Evolutionary conservation across 2,797 vertebrate genomes (phyloP).

Genomic region (Epinephelus malabaricus): DNA sequence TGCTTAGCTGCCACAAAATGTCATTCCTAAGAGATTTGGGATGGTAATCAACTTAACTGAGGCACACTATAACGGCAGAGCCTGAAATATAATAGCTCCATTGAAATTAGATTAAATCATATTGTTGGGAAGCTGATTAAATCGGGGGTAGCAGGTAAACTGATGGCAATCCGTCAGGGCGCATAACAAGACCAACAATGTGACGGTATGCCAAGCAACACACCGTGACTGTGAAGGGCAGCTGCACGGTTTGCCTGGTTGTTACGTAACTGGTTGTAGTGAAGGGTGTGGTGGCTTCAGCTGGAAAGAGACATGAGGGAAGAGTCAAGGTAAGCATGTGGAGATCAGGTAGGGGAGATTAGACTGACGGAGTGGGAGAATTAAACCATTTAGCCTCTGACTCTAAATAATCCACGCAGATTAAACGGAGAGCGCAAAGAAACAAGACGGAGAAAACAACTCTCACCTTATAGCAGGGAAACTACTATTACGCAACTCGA

Average conservation of each 20-base stretch:
- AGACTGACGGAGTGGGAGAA: constrained; percentile 29
- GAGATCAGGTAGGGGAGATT: constrained; percentile 60
- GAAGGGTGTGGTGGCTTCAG: constrained; percentile 37
- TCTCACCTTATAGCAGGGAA: neutral
- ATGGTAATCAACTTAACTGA: constrained; percentile 43
- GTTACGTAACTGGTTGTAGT: constrained; percentile 28
- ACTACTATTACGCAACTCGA: neutral
- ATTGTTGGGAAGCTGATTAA: constrained; percentile 51
- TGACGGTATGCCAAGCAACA: constrained; percentile 24
- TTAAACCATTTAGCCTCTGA: constrained; percentile 69
- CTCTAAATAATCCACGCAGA: constrained; percentile 65
- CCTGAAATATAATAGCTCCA: constrained; percentile 52
- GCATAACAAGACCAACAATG: constrained; percentile 35
- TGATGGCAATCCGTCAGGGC: constrained; percentile 26
- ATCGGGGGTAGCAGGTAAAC: constrained; percentile 35
- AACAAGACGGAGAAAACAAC: constrained; percentile 22
- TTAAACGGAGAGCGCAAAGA: constrained; percentile 39
- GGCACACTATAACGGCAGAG: constrained; percentile 32
- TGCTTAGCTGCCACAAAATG: constrained; percentile 40
- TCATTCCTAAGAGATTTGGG: constrained; percentile 42
- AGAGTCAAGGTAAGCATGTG: constrained; percentile 28
- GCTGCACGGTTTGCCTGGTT: neutral
- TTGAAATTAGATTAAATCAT: constrained; percentile 50
- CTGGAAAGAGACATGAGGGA: constrained; percentile 30
- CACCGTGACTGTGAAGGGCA: neutral